These are phyloP conservation scores for Magallana ariakensis DNA, from an alignment of 1,140 invertebrate genomes.

Conservation along the genomic window DNA sequence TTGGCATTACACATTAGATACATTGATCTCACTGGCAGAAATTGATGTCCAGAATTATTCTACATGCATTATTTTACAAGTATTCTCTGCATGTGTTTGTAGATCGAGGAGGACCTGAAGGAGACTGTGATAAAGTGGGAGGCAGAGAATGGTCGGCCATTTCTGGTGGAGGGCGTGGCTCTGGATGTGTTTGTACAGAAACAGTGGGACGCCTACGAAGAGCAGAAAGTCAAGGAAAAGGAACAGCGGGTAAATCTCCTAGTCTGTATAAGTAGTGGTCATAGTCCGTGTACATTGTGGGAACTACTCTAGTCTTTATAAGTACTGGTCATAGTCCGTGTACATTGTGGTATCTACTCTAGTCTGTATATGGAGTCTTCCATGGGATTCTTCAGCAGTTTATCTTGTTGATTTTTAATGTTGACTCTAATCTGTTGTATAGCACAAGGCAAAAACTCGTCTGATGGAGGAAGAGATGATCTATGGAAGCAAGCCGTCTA, in stretches of 20 bases:
- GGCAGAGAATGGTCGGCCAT: slow-evolving; percentile 69
- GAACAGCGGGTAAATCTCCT: slow-evolving; percentile 73
- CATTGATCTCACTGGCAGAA: no score
- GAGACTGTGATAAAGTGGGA: slow-evolving; percentile 76
- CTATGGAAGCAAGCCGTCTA: slow-evolving; percentile 76
- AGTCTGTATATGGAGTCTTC: no score
- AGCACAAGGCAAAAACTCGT: slow-evolving; percentile 73
- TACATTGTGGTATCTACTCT: no score
- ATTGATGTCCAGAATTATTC: no score
- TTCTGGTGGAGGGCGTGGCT: slow-evolving; percentile 76
- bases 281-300: neutral
- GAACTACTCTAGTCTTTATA: neutral
- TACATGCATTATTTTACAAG: no score
- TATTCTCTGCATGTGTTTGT: neutral
- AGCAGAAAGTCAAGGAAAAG: slow-evolving; percentile 79
- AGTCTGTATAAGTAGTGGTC: neutral
- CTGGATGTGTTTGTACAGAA: slow-evolving; percentile 76
- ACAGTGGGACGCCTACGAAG: slow-evolving; percentile 76
- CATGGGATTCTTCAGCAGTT: no score
- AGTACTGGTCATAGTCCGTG: no score
- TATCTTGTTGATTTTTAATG: no score
- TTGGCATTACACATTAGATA: no score
- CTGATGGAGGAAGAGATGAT: slow-evolving; percentile 77
- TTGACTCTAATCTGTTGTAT: slow-evolving; percentile 38
- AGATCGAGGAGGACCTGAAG: slow-evolving; percentile 79